Base-by-base conservation (phyloP, 2,797 vertebrate genomes). In the Columba guinea region DNA sequence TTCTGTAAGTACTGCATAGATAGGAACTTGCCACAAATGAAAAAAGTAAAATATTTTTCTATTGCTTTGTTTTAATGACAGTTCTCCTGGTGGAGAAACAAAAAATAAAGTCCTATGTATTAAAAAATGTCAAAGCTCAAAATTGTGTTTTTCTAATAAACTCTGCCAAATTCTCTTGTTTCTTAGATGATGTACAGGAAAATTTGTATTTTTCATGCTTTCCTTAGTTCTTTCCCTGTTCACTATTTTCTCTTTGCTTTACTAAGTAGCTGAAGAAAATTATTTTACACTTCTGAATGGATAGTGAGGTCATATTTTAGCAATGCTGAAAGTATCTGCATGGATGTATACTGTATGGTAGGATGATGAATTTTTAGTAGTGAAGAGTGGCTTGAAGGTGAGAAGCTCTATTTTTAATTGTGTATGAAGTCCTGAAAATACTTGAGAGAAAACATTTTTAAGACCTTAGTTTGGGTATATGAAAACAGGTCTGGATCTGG, bases 1-100 rank as follows among this genome's bases (percentile, higher is more conserved):
- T 98, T 99, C 98, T 94, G 99, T 99, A 98, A 99, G 99, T 98
- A 95, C 62, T 92, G 51, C 32, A 60, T 34, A 67, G 52, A 73
- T 49, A 67, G 37, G 30, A 84, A 79, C n/a, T 67, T 86, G 22
- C 14, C 44, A 80, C 7, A 78, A 62, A 75, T 89, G 18, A 76
- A 67, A 51, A 69, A 69, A 74, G 11, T 55, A 20, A 84, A 84
- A 8, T 82, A 34, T 59, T 68, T 77, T 90, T 74, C 14, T 75
- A 34, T 26, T 58, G 49, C n/a, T 79, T 74, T 63, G 14, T 71
- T 95, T 83, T 70, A 82, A 70, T 77, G n/a, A 21, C 18, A 76
- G 11, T 27, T 79, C 13, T 86, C 5, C 13, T 68, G 4, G 7
- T 30, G 28, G n/a, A 79, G 13, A 5, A 32, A 18, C 27, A 39